phyloP scores from a whole-genome alignment of 1,140 invertebrate genomes.

The Lucilia sericata region DNA sequence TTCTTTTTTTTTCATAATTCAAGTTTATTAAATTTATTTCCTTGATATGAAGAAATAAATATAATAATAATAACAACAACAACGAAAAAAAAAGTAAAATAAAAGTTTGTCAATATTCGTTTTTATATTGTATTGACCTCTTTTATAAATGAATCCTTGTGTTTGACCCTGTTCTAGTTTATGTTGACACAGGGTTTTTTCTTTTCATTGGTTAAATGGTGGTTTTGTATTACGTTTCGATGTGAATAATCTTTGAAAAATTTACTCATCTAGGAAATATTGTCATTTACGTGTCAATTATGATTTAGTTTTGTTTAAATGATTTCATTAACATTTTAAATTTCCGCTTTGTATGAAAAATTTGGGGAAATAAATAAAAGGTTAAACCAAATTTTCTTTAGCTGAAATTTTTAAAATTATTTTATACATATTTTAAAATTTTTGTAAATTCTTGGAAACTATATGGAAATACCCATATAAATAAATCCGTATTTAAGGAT shows the following conservation, averaged over 20 bases:
- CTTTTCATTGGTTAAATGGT: not conserved
- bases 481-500: no score
- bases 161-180: slow-evolving; percentile 7
- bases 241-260: not conserved
- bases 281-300: no score
- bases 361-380: no score
- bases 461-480: no score
- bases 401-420: no score
- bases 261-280: not conserved
- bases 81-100: not conserved
- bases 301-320: no score
- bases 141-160: not conserved
- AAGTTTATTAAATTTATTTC: slow-evolving; percentile 25
- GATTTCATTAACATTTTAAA: no score
- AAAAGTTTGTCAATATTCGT: slow-evolving; percentile 7
- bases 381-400: no score
- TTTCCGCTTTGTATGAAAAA: no score
- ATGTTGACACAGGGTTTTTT: not conserved
- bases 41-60: not conserved
- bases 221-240: not conserved
- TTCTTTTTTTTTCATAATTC: not conserved
- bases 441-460: not conserved
- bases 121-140: not conserved
- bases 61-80: no score
- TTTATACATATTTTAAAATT: no score